Conservation (phyloP, 2,888 invertebrate species). For the Ectemnius lituratus region DNA sequence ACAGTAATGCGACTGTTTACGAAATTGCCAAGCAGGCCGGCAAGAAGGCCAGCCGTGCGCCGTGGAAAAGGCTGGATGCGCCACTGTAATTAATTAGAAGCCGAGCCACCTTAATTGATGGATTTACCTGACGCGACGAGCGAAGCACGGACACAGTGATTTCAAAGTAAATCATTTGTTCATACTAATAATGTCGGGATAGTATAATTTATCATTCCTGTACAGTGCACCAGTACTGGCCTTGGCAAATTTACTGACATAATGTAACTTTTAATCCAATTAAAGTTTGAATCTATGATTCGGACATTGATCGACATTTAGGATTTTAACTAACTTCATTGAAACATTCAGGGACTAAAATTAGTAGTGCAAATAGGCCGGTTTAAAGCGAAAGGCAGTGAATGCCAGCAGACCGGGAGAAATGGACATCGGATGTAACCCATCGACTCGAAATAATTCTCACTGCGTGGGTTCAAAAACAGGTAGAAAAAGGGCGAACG, state of each 20-base stretch:
- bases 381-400: no score
- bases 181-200: no score
- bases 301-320: no score
- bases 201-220: no score
- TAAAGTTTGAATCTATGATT: no score
- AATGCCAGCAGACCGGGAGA: no score
- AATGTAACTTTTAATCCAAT: no score
- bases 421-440: conserved; percentile 3
- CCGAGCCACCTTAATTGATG: conserved; percentile 37
- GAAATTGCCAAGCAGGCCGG: conserved; percentile 23
- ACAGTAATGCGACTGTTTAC: conserved; percentile 1
- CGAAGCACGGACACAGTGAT: conserved; percentile 23
- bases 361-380: no score
- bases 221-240: no score
- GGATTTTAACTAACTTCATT: no score
- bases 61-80: conserved; percentile 19
- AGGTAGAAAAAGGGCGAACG: not conserved
- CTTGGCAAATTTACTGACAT: no score
- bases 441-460: conserved; percentile 58
- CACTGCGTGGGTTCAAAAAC: conserved; percentile 37
- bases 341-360: no score
- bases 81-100: conserved; percentile 40
- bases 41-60: conserved; percentile 9
- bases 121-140: conserved; percentile 12
- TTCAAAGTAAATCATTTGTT: conserved; percentile 15